These are phyloP conservation scores for Synanthedon vespiformis DNA, from an alignment of 2,888 invertebrate species.

Conservation along the genomic window DNA sequence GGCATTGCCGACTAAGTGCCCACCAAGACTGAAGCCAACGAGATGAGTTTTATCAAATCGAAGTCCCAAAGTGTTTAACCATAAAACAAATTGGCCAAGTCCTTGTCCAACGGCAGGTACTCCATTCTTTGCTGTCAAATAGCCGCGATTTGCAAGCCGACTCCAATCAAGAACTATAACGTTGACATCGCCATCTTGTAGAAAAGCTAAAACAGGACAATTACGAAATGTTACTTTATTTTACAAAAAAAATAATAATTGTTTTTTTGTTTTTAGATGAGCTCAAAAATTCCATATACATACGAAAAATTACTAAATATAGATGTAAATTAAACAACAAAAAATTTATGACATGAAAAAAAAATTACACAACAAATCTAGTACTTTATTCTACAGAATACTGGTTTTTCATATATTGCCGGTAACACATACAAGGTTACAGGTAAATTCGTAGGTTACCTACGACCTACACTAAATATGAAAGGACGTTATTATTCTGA, in stretches of 20 bases:
- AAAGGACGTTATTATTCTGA: no score
- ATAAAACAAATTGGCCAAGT: slow-evolving; percentile 32
- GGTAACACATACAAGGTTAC: no score
- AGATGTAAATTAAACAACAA: background rate
- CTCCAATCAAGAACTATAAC: slow-evolving; percentile 57
- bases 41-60: slow-evolving; percentile 37
- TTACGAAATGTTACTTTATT: background rate
- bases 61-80: slow-evolving; percentile 24
- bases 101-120: slow-evolving; percentile 26
- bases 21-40: slow-evolving; percentile 58
- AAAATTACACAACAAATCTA: no score
- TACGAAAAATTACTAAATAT: no score
- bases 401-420: no score
- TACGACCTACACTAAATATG: no score
- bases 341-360: no score
- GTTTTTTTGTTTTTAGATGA: no score
- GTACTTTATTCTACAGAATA: no score
- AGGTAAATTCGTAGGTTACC: no score
- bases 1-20: slow-evolving; percentile 47
- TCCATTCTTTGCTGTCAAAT: slow-evolving; percentile 34
- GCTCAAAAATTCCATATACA: no score
- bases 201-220: slow-evolving; percentile 26
- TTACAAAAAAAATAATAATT: no score
- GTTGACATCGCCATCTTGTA: slow-evolving; percentile 35
- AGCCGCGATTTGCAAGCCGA: slow-evolving; percentile 34